Evolutionary conservation across 1,140 invertebrate genomes (phyloP), one percentile per base, ranked within the genome.

Genomic region (Euwallacea similis): DNA sequence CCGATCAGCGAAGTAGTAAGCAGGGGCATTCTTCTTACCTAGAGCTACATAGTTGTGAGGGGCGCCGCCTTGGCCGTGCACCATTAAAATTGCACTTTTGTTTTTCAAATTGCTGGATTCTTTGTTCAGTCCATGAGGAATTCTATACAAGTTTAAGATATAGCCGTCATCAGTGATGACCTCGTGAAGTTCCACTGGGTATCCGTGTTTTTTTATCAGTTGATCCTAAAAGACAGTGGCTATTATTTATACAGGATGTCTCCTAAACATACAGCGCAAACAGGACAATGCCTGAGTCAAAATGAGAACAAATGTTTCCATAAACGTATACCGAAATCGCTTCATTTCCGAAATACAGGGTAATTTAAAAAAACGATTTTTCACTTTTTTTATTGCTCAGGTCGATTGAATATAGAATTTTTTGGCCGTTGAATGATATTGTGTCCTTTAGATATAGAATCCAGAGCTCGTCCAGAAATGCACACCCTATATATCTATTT

Each of bases 1-100:
- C 6, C 64, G 42, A 58, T 81, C 78, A 7, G 78, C 76, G 41
- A 81, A 65, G 21, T 74, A 70, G 67, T 74, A 81, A 0, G 73
- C 78, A 13, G 78, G 50, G 2, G 43, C 10, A 9, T 11, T 2
- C 42, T 70, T 54, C 42, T 44, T 42, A 11, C 68, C 60, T n/a
- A 73, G 47, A 13, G 46, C 47, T 9, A 65, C 42, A 53, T 44
- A 66, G 43, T 54, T 55, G 6, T 55, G 4, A 9, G 69, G 61
- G 3, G 69, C 46, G 8, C 67, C 68, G 2, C 61, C 64, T n/a
- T 56, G 9, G 15, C 67, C 63, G 42, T 70, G 68, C 15, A 41
- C 33, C 8, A 73, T n/a, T 9, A 73, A 55, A 42, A 73, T n/a
- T 8, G 47, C 53, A 21, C 60, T 69, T 70, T 62, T 73, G 21